Evolutionary conservation across 2,888 invertebrate species (phyloP).

Genomic region (Eilema sororculum): DNA sequence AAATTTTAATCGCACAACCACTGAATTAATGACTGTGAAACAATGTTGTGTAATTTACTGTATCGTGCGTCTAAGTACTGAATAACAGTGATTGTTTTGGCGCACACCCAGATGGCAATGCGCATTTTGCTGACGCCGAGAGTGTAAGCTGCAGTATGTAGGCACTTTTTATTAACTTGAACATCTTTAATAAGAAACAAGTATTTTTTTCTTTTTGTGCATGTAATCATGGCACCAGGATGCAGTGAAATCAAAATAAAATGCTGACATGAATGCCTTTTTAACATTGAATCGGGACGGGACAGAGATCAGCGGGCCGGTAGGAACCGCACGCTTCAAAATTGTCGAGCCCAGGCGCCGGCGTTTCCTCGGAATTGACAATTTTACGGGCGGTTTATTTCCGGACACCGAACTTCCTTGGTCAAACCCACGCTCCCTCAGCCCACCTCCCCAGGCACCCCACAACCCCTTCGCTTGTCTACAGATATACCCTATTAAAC

Average conservation of each 20-base stretch:
- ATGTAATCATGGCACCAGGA: constrained; percentile 1
- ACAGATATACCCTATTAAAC: constrained; percentile 58
- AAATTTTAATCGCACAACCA: constrained; percentile 56
- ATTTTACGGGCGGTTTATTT: constrained; percentile 91
- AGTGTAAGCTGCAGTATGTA: constrained; percentile 55
- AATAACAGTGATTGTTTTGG: constrained; percentile 86
- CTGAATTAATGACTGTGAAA: constrained; percentile 58
- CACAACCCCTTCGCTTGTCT: constrained; percentile 70
- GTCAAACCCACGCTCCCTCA: constrained; percentile 69
- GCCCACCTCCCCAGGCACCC: constrained; percentile 57
- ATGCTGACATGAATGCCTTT: constrained; percentile 56
- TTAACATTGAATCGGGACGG: constrained; percentile 56
- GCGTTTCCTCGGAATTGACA: constrained; percentile 88
- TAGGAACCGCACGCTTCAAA: constrained; percentile 67
- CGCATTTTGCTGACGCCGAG: constrained; percentile 75
- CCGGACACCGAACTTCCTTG: constrained; percentile 86
- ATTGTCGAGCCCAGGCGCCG: constrained; percentile 77
- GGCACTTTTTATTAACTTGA: constrained; percentile 40
- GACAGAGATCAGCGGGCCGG: constrained; percentile 53
- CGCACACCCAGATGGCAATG: constrained; percentile 81
- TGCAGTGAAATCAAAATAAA: constrained; percentile 42
- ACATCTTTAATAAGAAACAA: constrained; percentile 36
- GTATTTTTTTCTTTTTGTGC: not conserved
- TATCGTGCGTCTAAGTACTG: constrained; percentile 75
- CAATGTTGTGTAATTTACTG: constrained; percentile 62